Conservation (phyloP, 1,140 invertebrate genomes). For the Drosophila dunni region DNA sequence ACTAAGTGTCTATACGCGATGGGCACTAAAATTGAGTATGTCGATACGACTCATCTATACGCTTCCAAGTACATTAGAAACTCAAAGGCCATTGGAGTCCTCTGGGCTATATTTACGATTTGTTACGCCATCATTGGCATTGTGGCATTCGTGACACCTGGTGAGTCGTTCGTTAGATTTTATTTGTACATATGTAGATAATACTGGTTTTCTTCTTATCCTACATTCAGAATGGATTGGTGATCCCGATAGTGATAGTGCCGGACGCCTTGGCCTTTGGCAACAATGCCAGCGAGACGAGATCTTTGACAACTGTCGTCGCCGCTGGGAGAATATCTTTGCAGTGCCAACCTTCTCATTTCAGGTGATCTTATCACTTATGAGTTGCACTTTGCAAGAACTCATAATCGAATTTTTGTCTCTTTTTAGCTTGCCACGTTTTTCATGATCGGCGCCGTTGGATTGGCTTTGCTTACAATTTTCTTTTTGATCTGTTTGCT, state of each 20-base stretch:
- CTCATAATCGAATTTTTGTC: slow-evolving; percentile 1
- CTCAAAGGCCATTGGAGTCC: slow-evolving; percentile 97
- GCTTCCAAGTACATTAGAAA: slow-evolving; percentile 97
- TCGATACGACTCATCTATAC: slow-evolving; percentile 94
- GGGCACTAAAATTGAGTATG: slow-evolving; percentile 96
- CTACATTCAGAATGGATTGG: slow-evolving; percentile 92
- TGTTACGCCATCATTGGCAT: slow-evolving; percentile 98
- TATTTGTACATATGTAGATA: not conserved
- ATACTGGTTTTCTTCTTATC: not conserved
- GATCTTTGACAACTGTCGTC: slow-evolving; percentile 90
- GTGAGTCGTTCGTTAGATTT: slow-evolving; percentile 49
- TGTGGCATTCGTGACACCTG: slow-evolving; percentile 96
- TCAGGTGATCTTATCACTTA: slow-evolving; percentile 84
- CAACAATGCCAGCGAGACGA: slow-evolving; percentile 91
- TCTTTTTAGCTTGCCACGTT: slow-evolving; percentile 90
- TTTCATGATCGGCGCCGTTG: slow-evolving; percentile 93
- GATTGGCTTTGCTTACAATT: slow-evolving; percentile 93
- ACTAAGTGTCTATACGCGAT: slow-evolving; percentile 85
- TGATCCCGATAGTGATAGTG: slow-evolving; percentile 92
- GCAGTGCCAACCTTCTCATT: slow-evolving; percentile 92
- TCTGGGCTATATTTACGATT: slow-evolving; percentile 98
- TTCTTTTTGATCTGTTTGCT: slow-evolving; percentile 96
- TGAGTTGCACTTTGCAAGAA: not conserved
- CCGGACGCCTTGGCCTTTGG: slow-evolving; percentile 97
- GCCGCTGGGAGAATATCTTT: slow-evolving; percentile 93